phyloP scores from a whole-genome alignment of 2,888 invertebrate species.

The Athalia circularis region DNA sequence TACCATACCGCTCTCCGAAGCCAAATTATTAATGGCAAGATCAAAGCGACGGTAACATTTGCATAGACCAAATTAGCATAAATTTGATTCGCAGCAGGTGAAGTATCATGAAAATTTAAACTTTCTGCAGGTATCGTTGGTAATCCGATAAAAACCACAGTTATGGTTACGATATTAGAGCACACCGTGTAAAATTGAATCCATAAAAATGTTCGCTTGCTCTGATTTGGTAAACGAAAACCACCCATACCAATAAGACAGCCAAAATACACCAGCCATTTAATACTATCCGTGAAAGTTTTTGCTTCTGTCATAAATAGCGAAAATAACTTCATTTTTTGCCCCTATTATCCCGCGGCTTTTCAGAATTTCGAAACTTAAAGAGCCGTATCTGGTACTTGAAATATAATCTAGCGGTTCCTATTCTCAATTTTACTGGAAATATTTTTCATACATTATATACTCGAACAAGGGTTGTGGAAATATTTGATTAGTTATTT shows the following conservation, averaged over 20 bases:
- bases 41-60: not conserved
- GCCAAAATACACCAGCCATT: not conserved
- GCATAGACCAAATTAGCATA: not conserved
- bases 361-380: too few species aligned
- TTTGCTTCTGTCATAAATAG: too few species aligned
- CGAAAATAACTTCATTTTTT: too few species aligned
- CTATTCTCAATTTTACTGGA: too few species aligned
- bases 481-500: too few species aligned
- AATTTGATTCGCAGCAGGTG: not conserved
- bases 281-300: not conserved
- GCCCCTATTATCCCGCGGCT: too few species aligned
- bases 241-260: not conserved
- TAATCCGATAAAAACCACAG: not conserved
- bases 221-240: not conserved
- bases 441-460: too few species aligned
- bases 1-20: not conserved
- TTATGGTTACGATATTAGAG: not conserved
- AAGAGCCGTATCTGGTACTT: too few species aligned
- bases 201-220: not conserved
- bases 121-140: not conserved
- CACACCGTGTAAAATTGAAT: not conserved
- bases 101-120: too few species aligned
- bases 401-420: too few species aligned
- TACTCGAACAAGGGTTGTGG: too few species aligned
- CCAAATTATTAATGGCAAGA: not conserved